phyloP scores from a whole-genome alignment of 2,797 vertebrate genomes.

The Phoebastria nigripes region DNA sequence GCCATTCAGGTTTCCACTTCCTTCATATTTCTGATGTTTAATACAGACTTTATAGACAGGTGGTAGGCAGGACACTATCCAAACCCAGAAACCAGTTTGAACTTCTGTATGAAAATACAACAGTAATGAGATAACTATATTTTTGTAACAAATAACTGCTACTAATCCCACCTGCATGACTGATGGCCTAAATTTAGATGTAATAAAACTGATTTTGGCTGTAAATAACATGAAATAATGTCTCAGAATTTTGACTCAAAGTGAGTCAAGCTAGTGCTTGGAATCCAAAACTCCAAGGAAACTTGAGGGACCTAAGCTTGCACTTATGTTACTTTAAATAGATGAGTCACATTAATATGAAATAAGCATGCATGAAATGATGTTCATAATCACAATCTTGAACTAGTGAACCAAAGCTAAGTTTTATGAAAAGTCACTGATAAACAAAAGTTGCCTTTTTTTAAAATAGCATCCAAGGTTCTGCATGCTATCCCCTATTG shows the following conservation, averaged over 20 bases:
- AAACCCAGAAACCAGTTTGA: neutral
- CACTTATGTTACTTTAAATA: rapidly evolving
- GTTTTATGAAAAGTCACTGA: neutral
- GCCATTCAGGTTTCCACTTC: neutral
- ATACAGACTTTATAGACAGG: rapidly evolving
- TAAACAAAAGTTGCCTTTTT: neutral
- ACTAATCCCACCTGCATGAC: neutral
- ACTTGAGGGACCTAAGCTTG: neutral
- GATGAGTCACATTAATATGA: neutral
- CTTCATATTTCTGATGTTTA: neutral
- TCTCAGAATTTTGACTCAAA: neutral
- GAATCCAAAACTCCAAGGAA: neutral
- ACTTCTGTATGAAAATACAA: rapidly evolving
- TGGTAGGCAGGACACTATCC: neutral
- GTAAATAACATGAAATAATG: neutral
- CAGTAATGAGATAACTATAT: rapidly evolving
- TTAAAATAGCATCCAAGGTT: neutral
- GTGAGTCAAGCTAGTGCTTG: neutral
- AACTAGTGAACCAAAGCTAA: neutral
- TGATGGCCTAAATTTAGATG: too few species aligned
- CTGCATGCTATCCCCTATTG: neutral
- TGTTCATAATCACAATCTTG: neutral
- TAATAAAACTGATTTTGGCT: neutral
- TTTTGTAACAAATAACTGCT: neutral
- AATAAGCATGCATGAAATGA: neutral